These are phyloP conservation scores for Strix aluco DNA, from an alignment of 2,113 vertebrate species.

Conservation along the genomic window DNA sequence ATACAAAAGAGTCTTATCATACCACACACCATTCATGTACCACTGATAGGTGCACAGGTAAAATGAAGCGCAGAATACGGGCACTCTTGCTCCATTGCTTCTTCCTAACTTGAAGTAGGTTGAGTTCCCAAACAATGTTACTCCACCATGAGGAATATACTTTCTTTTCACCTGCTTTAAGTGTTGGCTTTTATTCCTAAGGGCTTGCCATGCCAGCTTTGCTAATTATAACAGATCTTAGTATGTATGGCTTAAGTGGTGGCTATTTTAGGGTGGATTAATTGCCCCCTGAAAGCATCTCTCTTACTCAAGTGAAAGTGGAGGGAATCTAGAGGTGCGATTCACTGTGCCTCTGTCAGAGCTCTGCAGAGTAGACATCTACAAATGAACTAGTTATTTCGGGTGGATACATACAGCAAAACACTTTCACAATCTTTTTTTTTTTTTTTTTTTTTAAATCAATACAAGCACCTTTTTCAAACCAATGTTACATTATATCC, in stretches of 20 bases:
- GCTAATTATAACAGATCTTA: neutral
- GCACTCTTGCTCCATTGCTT: neutral
- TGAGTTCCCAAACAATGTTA: neutral
- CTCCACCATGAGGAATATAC: neutral
- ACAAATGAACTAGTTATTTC: neutral
- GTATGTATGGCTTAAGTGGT: neutral
- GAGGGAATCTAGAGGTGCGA: neutral
- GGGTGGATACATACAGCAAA: neutral
- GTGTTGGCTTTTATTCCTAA: neutral
- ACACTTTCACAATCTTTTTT: neutral
- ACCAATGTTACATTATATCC: neutral
- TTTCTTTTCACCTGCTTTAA: neutral
- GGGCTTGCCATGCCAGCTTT: neutral
- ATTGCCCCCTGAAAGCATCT: neutral
- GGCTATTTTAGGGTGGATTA: neutral
- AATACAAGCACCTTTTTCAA: neutral
- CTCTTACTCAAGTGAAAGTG: neutral
- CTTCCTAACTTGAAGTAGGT: neutral
- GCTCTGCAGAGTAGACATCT: neutral
- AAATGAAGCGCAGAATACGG: neutral
- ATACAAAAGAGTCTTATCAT: neutral
- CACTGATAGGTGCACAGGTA: neutral
- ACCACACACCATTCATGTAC: neutral
- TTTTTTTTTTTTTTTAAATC: neutral
- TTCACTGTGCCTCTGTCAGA: neutral